Evolutionary conservation across 2,888 invertebrate species (phyloP), one percentile per base, ranked within the genome.

Genomic region (Trachelus iudaicus): DNA sequence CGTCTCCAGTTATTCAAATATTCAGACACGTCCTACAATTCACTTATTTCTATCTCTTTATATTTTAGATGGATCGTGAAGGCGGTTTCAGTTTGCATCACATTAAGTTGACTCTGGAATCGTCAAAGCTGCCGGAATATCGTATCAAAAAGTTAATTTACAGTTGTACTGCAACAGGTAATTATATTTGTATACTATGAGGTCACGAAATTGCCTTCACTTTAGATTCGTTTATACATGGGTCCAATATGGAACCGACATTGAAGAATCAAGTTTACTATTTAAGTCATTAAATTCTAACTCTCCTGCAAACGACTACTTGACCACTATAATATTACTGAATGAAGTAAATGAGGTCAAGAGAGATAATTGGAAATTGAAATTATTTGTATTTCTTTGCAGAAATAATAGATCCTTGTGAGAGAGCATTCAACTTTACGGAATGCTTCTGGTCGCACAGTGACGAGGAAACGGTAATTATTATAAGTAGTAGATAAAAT

Each of bases 381-480:
- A 33, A 34, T 76, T 75, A 75, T 69, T 69, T 79, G 68, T 76
- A 40, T 34, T 69, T 81, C 79, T 73, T 34, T 80, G 74, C 80
- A 78, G 86, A 80, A 69, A 80, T 79, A 30, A 75, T 79, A 37
- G 83, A 85, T 79, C 83, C 82, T 1, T 87, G 87, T 73, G 81
- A 84, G 37, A 79, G 85, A 73, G 87, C 87, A 69, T 83, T 81
- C 12, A 79, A 81, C 69, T 87, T 86, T 79, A 87, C 87, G 1
- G 83, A 87, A 69, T 86, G 86, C 56, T 87, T 87, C 75, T 87
- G 87, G 86, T 77, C 79, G 15, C 81, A 81, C 68, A 84, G 81
- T 73, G 78, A 82, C 73, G 82, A 83, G 31, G 6, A 13, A 9
- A 23, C 6, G 80, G 86, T 86, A 82, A 80, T 15, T 73, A 11